Evolutionary conservation across 2,113 vertebrate genomes (phyloP).

Genomic region (Anoura caudifer): DNA sequence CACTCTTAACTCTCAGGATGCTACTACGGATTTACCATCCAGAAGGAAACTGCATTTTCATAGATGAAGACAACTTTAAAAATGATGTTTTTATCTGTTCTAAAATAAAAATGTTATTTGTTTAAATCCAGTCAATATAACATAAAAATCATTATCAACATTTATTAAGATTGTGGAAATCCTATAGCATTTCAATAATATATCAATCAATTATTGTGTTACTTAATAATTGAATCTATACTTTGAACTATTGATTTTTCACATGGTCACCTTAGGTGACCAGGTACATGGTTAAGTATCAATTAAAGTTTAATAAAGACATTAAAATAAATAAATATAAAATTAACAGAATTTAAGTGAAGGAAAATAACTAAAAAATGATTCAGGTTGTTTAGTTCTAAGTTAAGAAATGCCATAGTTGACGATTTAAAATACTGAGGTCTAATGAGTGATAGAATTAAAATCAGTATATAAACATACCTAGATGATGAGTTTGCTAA

Average conservation of each 20-base stretch:
- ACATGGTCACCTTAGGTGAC: neutral
- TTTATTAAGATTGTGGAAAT: neutral
- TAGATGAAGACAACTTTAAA: neutral
- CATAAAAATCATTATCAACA: constrained; percentile 14
- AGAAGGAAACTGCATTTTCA: neutral
- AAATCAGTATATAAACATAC: neutral
- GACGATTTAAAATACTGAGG: neutral
- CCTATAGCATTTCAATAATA: neutral
- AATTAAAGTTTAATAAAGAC: neutral
- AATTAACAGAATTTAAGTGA: neutral
- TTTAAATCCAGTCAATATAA: neutral
- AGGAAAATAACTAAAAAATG: neutral
- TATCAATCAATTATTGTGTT: neutral
- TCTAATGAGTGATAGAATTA: neutral
- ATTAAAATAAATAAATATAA: neutral
- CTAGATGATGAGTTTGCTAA: neutral
- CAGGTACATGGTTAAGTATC: neutral
- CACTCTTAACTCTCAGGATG: neutral
- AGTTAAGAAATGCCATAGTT: neutral
- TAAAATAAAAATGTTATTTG: neutral
- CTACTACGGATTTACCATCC: neutral
- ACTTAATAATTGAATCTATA: neutral
- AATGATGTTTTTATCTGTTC: neutral
- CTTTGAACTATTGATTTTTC: constrained; percentile 17
- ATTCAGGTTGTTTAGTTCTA: neutral